These are phyloP conservation scores for Germaria angustata DNA, from an alignment of 2,888 invertebrate species.

Conservation along the genomic window DNA sequence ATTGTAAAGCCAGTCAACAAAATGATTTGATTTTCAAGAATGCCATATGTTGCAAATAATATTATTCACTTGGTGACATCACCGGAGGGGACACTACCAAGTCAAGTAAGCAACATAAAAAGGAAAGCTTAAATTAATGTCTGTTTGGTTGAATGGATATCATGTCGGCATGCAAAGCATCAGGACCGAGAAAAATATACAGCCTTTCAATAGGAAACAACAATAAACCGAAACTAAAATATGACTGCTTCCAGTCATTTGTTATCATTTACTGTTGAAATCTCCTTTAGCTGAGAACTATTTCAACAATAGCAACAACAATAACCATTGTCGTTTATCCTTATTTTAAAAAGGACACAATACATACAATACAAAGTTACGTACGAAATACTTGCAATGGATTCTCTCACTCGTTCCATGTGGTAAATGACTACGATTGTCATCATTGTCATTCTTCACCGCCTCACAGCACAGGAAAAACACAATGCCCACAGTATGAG, in stretches of 20 bases:
- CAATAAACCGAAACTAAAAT: slow-evolving; percentile 61
- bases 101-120: slow-evolving; percentile 18
- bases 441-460: slow-evolving; percentile 46
- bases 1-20: slow-evolving; percentile 71
- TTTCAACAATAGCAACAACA: slow-evolving; percentile 10
- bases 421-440: slow-evolving; percentile 34
- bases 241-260: slow-evolving; percentile 64
- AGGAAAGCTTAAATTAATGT: slow-evolving; percentile 46
- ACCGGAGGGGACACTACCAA: slow-evolving; percentile 62
- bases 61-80: slow-evolving; percentile 60
- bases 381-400: slow-evolving; percentile 21
- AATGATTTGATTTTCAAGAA: slow-evolving; percentile 77
- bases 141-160: slow-evolving; percentile 45
- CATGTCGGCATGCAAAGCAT: slow-evolving; percentile 28
- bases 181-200: slow-evolving; percentile 12
- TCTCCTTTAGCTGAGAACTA: slow-evolving; percentile 31
- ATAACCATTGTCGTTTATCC: slow-evolving; percentile 55
- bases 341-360: slow-evolving; percentile 49
- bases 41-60: slow-evolving; percentile 75
- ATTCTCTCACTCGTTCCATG: slow-evolving; percentile 15
- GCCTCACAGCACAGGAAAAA: background rate
- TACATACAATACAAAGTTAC: slow-evolving; percentile 48
- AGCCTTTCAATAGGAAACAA: slow-evolving; percentile 53
- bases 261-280: slow-evolving; percentile 45
- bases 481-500: slow-evolving; percentile 44